Percentiles rank a stretch among this genome's conserved stretches.
Conservation (phyloP, 30 jellyfish, hydroid and myxozoan species). For the Sanderia malayensis region DNA sequence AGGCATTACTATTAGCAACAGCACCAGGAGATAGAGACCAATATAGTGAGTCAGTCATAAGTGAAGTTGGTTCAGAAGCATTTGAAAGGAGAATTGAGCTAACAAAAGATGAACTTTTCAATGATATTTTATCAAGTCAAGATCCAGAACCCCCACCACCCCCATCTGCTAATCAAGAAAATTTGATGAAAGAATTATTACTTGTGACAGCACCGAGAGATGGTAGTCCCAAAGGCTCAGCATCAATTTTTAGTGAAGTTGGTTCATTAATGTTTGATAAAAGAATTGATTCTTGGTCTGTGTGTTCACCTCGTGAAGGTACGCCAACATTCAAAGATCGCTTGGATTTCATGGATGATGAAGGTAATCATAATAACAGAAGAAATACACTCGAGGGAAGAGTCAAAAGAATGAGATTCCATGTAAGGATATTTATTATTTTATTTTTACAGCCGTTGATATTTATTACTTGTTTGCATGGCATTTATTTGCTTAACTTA, state of each 20-base stretch:
- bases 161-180: constrained; percentile 75
- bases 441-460: too few relatives aligned
- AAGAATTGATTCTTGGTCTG: constrained; percentile 63
- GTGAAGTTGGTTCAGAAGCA: constrained; percentile 97
- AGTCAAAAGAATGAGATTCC: constrained; percentile 79
- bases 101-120: constrained; percentile 65
- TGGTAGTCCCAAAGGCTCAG: constrained; percentile 66
- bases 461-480: not conserved
- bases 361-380: constrained; percentile 19
- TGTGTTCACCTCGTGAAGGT: constrained; percentile 89
- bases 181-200: constrained; percentile 88
- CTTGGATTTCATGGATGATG: constrained; percentile 31
- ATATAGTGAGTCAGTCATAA: constrained; percentile 87
- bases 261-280: constrained; percentile 90
- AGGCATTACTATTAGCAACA: constrained; percentile 69
- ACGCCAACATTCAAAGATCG: constrained; percentile 73
- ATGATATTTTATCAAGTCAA: constrained; percentile 12
- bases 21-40: constrained; percentile 67
- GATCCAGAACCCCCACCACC: constrained; percentile 94
- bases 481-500: not conserved
- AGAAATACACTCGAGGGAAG: constrained; percentile 52
- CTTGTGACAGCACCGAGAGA: constrained; percentile 88
- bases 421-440: too few relatives aligned
- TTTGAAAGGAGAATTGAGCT: constrained; percentile 80
- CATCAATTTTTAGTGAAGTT: constrained; percentile 88